Percentiles rank a stretch among this genome's conserved stretches.
Conservation (phyloP, 2,113 vertebrate species). For the Gambusia affinis region DNA sequence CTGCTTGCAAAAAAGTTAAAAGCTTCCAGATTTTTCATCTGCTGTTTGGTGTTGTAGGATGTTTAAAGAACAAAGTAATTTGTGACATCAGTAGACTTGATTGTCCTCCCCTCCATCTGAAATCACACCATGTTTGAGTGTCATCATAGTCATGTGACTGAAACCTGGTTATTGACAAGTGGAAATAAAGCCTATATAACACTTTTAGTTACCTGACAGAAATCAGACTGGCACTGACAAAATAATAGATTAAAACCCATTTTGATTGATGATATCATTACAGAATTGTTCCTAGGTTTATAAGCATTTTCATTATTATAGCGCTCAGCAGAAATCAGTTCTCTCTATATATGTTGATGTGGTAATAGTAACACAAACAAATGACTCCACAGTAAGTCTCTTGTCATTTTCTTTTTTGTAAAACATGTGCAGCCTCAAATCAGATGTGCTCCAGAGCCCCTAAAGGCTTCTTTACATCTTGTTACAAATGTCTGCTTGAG, state of each 20-base stretch:
- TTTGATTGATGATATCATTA: background rate
- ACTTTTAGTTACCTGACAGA: too few relatives aligned
- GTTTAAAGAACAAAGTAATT: too few relatives aligned
- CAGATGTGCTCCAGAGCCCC: background rate
- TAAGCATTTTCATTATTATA: constrained; percentile 4
- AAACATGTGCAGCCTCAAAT: background rate
- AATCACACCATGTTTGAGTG: too few relatives aligned
- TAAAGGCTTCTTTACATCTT: constrained; percentile 21
- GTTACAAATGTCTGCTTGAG: constrained; percentile 37
- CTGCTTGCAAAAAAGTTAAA: too few relatives aligned
- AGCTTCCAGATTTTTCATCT: too few relatives aligned
- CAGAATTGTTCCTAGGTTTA: background rate
- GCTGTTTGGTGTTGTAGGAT: too few relatives aligned
- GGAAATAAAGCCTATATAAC: too few relatives aligned
- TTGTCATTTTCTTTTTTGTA: background rate
- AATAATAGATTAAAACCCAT: background rate
- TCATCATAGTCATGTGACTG: background rate
- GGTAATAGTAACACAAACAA: constrained; percentile 12
- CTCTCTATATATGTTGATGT: constrained; percentile 2
- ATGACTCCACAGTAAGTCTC: background rate
- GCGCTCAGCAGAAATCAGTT: constrained; percentile 11
- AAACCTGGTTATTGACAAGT: background rate
- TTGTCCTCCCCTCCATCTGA: too few relatives aligned
- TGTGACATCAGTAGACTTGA: too few relatives aligned
- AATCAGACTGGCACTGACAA: too few relatives aligned